Base-by-base conservation (phyloP, 1,140 invertebrate species). In the Diploscapter pachys region DNA sequence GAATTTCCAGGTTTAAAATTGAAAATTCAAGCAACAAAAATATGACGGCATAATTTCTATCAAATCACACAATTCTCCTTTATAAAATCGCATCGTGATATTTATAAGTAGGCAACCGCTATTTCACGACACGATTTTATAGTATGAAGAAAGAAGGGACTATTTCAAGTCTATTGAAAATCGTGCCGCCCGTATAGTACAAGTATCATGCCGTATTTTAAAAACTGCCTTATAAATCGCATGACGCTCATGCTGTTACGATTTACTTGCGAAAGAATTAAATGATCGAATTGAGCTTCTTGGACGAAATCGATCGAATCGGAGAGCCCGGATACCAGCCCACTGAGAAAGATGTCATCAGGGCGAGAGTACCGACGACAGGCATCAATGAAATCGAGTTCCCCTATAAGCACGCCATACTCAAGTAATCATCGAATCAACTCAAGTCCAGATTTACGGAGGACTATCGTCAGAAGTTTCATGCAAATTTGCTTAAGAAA, bases 281-380 rank as follows among this genome's bases (percentile, higher is more conserved):
- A 5, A 63, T 1, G 6, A 48, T 63, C 62, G 5, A 56, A 68
- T 81, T 71, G 62, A 82, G 81, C 76, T 83, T 83, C 72, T 63
- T 83, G 59, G 93, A 94, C 90, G 92, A 94, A 89, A 92, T 97
- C 86, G 93, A 96, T 89, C 90, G 94, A 89, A 94, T 97, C 85
- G 92, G 93, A 85, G 90, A 90, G 84, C 90, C 90, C 84, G 91
- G 93, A 89, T 97, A 96, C 90, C 90, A 95, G 87, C 94, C 95
- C 78, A 94, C 92, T 83, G 92, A 95, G 89, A 94, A 96, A 89
- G 95, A 97, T 89, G 96, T 96, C 88, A 90, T 97, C 80, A 91
- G 95, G 87, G 93, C 95, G 86, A 90, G 95, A 90, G 93, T 95
- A 80, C 93, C 94, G 78, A 96, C 95, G 52, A 96, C 94, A 79